Percentiles rank a stretch among this genome's conserved stretches.
Conservation (phyloP, 2,113 vertebrate genomes). For the Hippocampus barbouri region DNA sequence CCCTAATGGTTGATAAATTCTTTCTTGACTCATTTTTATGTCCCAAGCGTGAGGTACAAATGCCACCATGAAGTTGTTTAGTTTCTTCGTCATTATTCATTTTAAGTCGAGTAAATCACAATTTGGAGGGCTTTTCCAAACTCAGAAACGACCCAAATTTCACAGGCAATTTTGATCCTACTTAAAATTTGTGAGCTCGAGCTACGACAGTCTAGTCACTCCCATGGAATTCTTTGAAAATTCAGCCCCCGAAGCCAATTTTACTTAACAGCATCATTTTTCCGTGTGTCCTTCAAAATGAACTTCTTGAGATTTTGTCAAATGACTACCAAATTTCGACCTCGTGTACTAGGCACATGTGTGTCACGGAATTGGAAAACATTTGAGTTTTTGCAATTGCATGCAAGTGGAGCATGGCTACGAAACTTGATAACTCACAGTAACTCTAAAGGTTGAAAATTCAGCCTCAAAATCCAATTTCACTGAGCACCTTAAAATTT, state of each 20-base stretch:
- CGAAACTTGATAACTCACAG: too few relatives aligned
- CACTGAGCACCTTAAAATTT: too few relatives aligned
- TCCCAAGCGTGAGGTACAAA: background rate
- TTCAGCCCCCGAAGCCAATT: background rate
- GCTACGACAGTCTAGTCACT: background rate
- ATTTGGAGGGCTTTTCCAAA: too few relatives aligned
- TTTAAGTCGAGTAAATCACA: background rate
- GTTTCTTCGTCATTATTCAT: background rate
- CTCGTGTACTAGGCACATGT: too few relatives aligned
- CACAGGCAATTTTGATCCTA: background rate
- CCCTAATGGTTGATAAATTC: background rate
- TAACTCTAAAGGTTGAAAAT: too few relatives aligned
- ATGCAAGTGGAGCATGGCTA: too few relatives aligned
- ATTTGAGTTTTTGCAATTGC: too few relatives aligned
- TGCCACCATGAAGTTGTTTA: background rate
- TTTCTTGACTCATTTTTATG: background rate
- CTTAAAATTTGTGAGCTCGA: background rate
- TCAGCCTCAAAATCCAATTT: too few relatives aligned
- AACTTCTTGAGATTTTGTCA: too few relatives aligned
- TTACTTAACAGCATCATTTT: background rate
- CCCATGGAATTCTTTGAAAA: background rate
- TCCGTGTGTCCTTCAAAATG: too few relatives aligned
- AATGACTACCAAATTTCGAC: background rate
- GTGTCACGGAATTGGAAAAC: too few relatives aligned
- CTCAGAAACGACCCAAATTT: background rate